These are phyloP conservation scores for Pseudomyrmex flavicornis DNA, from an alignment of 1,140 invertebrate species.

Conservation along the genomic window DNA sequence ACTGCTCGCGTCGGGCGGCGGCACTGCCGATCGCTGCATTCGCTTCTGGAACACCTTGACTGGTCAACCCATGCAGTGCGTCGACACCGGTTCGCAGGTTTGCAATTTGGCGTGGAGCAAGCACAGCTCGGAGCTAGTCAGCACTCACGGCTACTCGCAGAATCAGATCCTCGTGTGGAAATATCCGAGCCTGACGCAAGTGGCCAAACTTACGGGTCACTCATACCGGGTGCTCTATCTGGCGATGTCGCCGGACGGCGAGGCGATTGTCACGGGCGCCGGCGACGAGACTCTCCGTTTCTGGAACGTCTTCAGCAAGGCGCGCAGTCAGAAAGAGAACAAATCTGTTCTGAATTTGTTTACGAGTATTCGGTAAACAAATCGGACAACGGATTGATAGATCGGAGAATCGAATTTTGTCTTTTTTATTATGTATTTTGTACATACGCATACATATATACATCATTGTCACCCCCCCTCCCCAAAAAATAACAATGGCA, in stretches of 20 bases:
- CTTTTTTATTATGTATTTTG: constrained; percentile 52
- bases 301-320: constrained; percentile 99
- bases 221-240: constrained; percentile 98
- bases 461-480: neutral
- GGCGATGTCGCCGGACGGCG: constrained; percentile 99
- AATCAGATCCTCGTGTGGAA: constrained; percentile 99
- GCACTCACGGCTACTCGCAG: constrained; percentile 99
- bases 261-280: constrained; percentile 99
- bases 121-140: constrained; percentile 98
- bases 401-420: neutral
- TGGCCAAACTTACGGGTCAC: constrained; percentile 99
- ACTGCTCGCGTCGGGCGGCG: constrained; percentile 97
- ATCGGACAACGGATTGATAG: neutral
- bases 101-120: constrained; percentile 99
- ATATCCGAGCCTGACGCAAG: constrained; percentile 98
- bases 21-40: constrained; percentile 99
- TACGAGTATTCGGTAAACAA: constrained; percentile 92
- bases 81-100: constrained; percentile 99
- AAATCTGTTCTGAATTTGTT: constrained; percentile 99
- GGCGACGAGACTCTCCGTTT: constrained; percentile 99
- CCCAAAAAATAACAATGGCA: too few relatives aligned
- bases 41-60: constrained; percentile 99
- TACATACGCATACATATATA: constrained; percentile 32
- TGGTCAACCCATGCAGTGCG: constrained; percentile 99
- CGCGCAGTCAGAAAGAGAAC: constrained; percentile 97